phyloP scores from a whole-genome alignment of 2,113 vertebrate species.

The Hiodon alosoides region DNA sequence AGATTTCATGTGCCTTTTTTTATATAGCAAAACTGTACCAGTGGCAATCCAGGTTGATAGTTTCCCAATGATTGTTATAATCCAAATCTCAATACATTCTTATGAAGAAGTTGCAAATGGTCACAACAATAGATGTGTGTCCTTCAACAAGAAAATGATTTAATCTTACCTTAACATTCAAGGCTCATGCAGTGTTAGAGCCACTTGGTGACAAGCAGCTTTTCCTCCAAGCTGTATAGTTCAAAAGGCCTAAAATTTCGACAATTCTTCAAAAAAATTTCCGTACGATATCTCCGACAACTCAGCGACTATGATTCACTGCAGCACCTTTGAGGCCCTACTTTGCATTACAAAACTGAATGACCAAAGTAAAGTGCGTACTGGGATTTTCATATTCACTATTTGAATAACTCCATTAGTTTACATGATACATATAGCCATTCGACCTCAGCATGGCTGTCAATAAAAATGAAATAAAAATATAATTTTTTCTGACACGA shows the following conservation, averaged over 20 bases:
- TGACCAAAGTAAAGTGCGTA: slow-evolving; percentile 43
- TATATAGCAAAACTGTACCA: too few relatives aligned
- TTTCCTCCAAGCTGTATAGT: not conserved
- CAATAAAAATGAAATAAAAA: too few relatives aligned
- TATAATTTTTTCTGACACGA: too few relatives aligned
- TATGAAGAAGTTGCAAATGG: not conserved
- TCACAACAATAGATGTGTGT: too few relatives aligned
- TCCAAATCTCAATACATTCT: too few relatives aligned
- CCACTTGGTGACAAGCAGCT: not conserved
- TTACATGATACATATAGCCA: slow-evolving; percentile 27
- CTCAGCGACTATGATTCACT: slow-evolving; percentile 4
- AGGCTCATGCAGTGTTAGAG: slow-evolving; percentile 13
- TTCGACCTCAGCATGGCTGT: too few relatives aligned
- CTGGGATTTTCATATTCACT: slow-evolving; percentile 67
- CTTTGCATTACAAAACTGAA: slow-evolving; percentile 69
- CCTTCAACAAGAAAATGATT: slow-evolving; percentile 2
- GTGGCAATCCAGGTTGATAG: too few relatives aligned
- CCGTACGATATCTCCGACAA: slow-evolving; percentile 11
- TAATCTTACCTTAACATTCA: slow-evolving; percentile 23
- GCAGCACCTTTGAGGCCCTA: slow-evolving; percentile 43
- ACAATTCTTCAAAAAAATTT: not conserved
- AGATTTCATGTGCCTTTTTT: too few relatives aligned
- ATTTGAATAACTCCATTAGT: slow-evolving; percentile 70
- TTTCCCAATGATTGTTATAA: too few relatives aligned
- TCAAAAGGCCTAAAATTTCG: slow-evolving; percentile 3